These are phyloP conservation scores for Cyrtodaria siliqua DNA, from an alignment of 2,888 invertebrate genomes.

Conservation along the genomic window DNA sequence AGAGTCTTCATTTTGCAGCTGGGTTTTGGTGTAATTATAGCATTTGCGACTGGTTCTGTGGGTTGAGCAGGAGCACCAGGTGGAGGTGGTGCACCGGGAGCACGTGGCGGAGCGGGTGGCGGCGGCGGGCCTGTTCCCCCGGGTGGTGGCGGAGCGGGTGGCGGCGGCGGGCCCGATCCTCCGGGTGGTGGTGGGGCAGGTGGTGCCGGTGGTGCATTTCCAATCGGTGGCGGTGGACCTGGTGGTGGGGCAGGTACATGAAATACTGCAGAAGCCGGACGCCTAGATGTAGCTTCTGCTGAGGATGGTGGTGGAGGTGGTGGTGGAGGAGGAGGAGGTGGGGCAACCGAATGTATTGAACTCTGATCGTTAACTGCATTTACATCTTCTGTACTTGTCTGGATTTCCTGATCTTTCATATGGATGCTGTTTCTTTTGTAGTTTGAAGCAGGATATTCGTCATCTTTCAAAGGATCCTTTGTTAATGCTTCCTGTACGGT, in stretches of 20 bases:
- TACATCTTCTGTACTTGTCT: slow-evolving; percentile 67
- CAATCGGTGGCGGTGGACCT: slow-evolving; percentile 53
- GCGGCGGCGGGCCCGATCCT: slow-evolving; percentile 55
- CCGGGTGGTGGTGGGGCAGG: slow-evolving; percentile 59
- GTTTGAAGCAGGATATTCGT: slow-evolving; percentile 40
- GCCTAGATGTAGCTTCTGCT: too few species aligned
- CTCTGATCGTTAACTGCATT: too few species aligned
- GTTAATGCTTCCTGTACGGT: slow-evolving; percentile 71
- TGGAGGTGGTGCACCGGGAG: slow-evolving; percentile 14
- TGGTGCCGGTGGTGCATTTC: slow-evolving; percentile 51
- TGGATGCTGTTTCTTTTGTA: slow-evolving; percentile 13
- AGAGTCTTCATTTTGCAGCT: slow-evolving; percentile 98
- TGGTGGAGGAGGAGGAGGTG: slow-evolving; percentile 64
- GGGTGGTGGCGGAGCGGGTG: slow-evolving; percentile 57
- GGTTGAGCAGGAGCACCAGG: slow-evolving; percentile 44
- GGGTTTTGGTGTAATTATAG: slow-evolving; percentile 93
- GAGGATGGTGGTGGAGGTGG: slow-evolving; percentile 34
- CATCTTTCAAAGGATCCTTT: slow-evolving; percentile 49
- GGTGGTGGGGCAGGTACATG: slow-evolving; percentile 50
- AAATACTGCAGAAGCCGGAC: slow-evolving; percentile 17
- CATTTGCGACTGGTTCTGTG: slow-evolving; percentile 53
- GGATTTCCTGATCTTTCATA: slow-evolving; percentile 67
- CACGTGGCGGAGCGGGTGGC: slow-evolving; percentile 24
- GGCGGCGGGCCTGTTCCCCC: slow-evolving; percentile 58
- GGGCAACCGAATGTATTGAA: slow-evolving; percentile 21